Base-by-base conservation (phyloP, 2,888 invertebrate genomes). In the Euphydryas editha region DNA sequence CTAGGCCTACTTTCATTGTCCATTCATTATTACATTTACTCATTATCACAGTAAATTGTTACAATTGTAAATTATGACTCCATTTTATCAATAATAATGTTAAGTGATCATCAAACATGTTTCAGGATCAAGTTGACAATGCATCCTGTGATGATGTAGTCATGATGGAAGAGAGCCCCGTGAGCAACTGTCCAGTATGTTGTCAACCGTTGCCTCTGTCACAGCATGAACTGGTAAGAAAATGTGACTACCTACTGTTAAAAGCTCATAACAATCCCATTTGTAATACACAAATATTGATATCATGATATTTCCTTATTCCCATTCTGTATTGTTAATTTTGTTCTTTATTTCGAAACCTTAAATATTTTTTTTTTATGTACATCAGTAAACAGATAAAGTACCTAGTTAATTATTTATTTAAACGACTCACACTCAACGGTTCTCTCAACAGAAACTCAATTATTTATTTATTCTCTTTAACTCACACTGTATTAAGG, bases 111-210 rank as follows among this genome's bases (percentile, higher is more conserved):
- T 39, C 2, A 2, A 6, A 18, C 18, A 11, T 5, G 5, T 51
- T 24, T 51, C 74, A 93, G 93, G 93, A 93, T 18, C 90, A 90
- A 76, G 76, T 88, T 30, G 92, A 94, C 75, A 93, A 93, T 78
- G 93, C 88, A 68, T 84, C 90, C 63, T 88, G 94, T 84, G 92
- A 88, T 10, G 92, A 92, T 79, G 86, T 93, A 11, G 87, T 90
- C 36, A 92, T 93, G 92, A 88, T 92, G 86, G 90, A 92, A 44
- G 93, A 93, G 75, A 91, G 91, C 77, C 88, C 93, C 0, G 90
- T 92, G 42, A 87, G 90, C 81, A 86, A 86, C 81, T 93, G 93
- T 70, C 93, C 92, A 0, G 92, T 92, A 17, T 93, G 92, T 76
- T 90, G 89, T 65, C 91, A 92, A 67, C 90, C 90, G 0, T 79